Percentiles rank a stretch among this genome's conserved stretches.
Evolutionary conservation across 2,797 vertebrate species (phyloP).

Genomic region (Propithecus perrieri): DNA sequence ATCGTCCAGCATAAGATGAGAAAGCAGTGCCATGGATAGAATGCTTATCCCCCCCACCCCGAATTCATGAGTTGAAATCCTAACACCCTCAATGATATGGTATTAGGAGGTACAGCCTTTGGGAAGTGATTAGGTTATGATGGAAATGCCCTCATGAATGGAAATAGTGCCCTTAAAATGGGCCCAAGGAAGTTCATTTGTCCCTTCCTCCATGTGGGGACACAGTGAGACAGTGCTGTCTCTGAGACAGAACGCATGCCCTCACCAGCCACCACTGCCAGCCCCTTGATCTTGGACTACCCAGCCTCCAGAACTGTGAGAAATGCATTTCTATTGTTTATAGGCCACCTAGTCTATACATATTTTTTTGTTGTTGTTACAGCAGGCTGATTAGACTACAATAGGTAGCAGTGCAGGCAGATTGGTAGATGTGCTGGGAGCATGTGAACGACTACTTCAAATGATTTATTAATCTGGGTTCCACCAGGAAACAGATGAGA

Average conservation of each 20-base stretch:
- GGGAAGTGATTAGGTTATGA: not conserved
- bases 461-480: not conserved
- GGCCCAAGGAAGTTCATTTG: not conserved
- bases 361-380: not conserved
- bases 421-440: not conserved
- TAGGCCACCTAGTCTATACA: not conserved
- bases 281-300: not conserved
- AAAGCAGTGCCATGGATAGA: not conserved
- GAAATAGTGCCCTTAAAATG: not conserved
- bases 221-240: not conserved
- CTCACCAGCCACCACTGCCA: not conserved
- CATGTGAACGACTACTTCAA: not conserved
- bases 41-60: not conserved
- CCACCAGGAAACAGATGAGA: not conserved
- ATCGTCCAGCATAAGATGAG: not conserved
- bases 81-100: not conserved
- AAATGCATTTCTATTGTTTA: not conserved
- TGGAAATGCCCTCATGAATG: not conserved
- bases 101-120: not conserved
- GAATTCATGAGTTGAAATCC: not conserved
- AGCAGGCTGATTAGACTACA: no score
- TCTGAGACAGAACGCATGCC: not conserved
- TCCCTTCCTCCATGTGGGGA: not conserved
- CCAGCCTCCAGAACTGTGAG: not conserved
- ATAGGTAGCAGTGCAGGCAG: not conserved